Percentiles rank a stretch among this genome's conserved stretches.
phyloP scores from a whole-genome alignment of 2,888 invertebrate species.

The Orthosia gracilis region DNA sequence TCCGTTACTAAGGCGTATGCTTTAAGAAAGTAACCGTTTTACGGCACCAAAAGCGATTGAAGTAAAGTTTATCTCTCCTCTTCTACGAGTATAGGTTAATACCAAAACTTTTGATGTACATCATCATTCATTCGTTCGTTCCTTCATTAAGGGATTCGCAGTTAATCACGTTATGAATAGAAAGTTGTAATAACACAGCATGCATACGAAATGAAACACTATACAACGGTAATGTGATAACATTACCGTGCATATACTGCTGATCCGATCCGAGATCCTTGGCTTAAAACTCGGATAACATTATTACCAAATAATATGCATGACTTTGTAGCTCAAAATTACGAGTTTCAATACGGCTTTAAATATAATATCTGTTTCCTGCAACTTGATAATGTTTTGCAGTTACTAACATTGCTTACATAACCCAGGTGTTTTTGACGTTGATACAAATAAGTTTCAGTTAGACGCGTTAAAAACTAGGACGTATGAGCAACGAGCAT shows the following conservation, averaged over 20 bases:
- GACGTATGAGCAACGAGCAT: neutral
- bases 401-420: neutral
- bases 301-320: conserved; percentile 25
- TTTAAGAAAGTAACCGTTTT: too few species aligned
- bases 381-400: conserved; percentile 17
- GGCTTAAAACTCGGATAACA: conserved; percentile 34
- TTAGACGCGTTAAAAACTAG: neutral
- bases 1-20: too few species aligned
- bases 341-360: conserved; percentile 32
- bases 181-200: neutral
- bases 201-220: neutral
- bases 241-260: too few species aligned
- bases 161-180: neutral
- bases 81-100: neutral
- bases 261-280: too few species aligned
- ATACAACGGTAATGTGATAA: neutral
- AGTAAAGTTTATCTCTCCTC: too few species aligned
- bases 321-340: conserved; percentile 36
- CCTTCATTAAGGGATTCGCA: neutral
- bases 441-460: conserved; percentile 10
- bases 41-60: too few species aligned
- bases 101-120: neutral
- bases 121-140: too few species aligned
- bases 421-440: neutral
- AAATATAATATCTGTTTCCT: conserved; percentile 20